These are phyloP conservation scores for Notospermus geniculatus DNA, from an alignment of 1,140 invertebrate genomes.

Conservation along the genomic window DNA sequence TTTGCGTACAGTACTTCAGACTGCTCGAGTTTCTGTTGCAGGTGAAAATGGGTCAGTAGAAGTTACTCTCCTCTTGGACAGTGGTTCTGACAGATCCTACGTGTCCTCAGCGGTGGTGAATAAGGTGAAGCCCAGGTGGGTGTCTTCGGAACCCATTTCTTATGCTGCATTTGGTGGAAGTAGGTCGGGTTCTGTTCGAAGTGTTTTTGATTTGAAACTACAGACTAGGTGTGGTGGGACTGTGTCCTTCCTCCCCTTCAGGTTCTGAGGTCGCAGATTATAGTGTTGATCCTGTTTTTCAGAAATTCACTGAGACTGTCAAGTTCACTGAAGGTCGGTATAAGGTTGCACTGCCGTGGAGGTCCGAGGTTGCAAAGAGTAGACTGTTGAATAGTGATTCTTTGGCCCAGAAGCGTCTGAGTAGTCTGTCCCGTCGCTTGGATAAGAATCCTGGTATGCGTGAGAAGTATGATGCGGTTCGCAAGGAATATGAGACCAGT, in stretches of 20 bases:
- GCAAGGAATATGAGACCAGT: background rate
- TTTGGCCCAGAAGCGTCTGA: background rate
- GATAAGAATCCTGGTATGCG: background rate
- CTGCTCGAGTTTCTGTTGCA: too few species aligned
- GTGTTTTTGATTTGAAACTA: background rate
- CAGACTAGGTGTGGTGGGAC: background rate
- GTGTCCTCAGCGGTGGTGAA: too few species aligned
- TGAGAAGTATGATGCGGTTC: constrained; percentile 2
- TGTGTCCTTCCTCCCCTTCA: background rate
- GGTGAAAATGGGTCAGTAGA: too few species aligned
- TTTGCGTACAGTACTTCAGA: too few species aligned
- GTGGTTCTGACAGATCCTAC: too few species aligned
- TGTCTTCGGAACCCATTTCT: too few species aligned
- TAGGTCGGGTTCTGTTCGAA: background rate
- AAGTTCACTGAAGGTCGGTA: background rate
- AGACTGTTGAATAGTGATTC: too few species aligned
- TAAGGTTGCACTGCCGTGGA: constrained; percentile 6
- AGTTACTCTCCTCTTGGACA: too few species aligned
- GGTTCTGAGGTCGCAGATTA: too few species aligned
- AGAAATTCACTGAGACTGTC: background rate
- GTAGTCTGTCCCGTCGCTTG: background rate
- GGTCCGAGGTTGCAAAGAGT: too few species aligned
- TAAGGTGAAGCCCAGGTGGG: too few species aligned
- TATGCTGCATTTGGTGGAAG: constrained; percentile 2
- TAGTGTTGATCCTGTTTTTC: background rate